phyloP scores from a whole-genome alignment of 1,140 invertebrate genomes.

The Physella acuta region DNA sequence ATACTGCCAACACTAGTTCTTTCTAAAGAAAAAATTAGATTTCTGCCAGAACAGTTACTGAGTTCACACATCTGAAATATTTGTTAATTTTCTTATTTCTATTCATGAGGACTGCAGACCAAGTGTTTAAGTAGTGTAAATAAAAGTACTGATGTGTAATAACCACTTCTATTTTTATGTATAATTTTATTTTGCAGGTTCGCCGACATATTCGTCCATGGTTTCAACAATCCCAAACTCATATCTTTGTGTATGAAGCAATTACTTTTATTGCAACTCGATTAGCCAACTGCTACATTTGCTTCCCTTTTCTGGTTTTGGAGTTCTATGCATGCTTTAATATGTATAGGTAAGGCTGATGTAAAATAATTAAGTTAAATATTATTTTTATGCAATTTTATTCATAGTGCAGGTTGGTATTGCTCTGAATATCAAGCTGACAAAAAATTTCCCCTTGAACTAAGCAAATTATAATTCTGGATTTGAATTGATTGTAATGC shows the following conservation, averaged over 20 bases:
- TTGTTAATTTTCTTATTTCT: background rate
- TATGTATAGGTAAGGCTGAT: conserved; percentile 69
- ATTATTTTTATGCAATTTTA: too few species aligned
- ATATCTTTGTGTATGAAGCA: conserved; percentile 42
- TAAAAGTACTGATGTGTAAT: too few species aligned
- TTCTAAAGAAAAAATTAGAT: background rate
- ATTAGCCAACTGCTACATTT: conserved; percentile 80
- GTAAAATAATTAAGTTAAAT: too few species aligned
- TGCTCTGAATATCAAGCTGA: background rate
- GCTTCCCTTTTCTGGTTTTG: conserved; percentile 86
- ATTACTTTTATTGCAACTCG: conserved; percentile 73
- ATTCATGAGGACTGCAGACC: background rate
- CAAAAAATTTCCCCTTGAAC: background rate
- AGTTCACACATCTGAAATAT: background rate
- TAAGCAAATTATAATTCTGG: background rate
- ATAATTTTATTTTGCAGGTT: conserved; percentile 62
- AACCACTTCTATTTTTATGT: too few species aligned
- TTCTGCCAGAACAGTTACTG: background rate
- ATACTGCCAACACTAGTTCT: background rate
- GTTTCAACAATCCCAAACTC: conserved; percentile 67
- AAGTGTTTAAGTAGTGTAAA: too few species aligned
- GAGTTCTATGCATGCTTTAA: conserved; percentile 73
- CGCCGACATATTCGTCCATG: conserved; percentile 74
- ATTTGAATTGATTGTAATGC: background rate
- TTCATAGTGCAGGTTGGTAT: background rate